Evolutionary conservation across 2,113 vertebrate genomes (phyloP).

Genomic region (Gymnorhina tibicen): DNA sequence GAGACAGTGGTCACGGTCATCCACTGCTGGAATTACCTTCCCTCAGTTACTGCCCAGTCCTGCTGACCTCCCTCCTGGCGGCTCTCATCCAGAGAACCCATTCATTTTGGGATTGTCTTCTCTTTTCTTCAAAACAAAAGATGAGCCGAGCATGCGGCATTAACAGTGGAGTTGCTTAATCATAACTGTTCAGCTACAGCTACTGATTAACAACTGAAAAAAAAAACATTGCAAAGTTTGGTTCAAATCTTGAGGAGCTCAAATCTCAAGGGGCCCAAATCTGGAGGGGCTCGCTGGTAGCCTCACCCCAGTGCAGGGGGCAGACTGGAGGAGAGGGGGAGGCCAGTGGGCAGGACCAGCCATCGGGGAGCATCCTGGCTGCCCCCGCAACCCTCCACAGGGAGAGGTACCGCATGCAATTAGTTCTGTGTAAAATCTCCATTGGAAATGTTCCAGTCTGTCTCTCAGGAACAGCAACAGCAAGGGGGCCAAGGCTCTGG

Average conservation of each 20-base stretch:
- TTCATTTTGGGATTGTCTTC: background rate
- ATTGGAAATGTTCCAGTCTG: rapidly evolving
- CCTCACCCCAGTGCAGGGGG: rapidly evolving
- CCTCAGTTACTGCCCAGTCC: background rate
- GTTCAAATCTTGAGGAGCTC: background rate
- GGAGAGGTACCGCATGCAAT: too few relatives aligned
- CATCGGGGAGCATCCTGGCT: too few relatives aligned
- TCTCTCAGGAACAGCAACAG: background rate
- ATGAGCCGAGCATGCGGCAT: background rate
- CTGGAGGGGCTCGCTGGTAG: background rate
- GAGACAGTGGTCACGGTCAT: rapidly evolving
- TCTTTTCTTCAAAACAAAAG: background rate
- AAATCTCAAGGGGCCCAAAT: background rate
- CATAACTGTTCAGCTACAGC: background rate
- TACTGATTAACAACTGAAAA: background rate
- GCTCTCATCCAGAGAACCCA: background rate
- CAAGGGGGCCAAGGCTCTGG: rapidly evolving
- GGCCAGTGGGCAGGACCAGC: background rate
- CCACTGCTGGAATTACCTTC: background rate
- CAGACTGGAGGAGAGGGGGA: too few relatives aligned
- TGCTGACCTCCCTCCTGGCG: background rate
- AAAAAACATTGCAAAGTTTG: background rate
- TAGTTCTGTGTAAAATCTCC: too few relatives aligned
- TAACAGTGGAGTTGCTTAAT: background rate
- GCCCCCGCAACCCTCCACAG: background rate